Base-by-base conservation (phyloP, 2,888 invertebrate species). In the Yponomeuta sedellus region DNA sequence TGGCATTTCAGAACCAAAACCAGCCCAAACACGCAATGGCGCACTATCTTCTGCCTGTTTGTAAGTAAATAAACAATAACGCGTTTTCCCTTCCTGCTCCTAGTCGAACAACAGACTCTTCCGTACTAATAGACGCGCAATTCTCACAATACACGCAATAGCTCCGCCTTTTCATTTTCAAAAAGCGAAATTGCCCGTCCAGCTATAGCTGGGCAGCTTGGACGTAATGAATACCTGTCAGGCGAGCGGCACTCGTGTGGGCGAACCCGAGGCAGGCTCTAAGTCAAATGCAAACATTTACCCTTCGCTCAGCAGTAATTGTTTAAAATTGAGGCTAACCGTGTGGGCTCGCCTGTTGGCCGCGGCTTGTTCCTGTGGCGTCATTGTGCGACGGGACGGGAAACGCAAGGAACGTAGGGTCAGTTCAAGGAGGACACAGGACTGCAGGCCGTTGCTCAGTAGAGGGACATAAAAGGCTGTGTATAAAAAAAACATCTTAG, bases 251-350 rank as follows among this genome's bases (percentile, higher is more conserved):
- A 83, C 87, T 89, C 86, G 91, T 89, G 91, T 91, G 91, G 90
- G 87, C 90, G 88, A 81, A 82, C 79, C 83, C 73, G 73, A 64
- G 69, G 72, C 70, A 72, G 69, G 81, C 77, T 83, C 87, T 87
- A 88, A 88, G 86, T 88, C 88, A 88, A 88, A 90, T 76, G 87
- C 87, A 91, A 91, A 91, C 89, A 90, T 91, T 90, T 90, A 84
- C 90, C 88, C 85, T 86, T 85, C 87, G 86, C 85, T 86, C 87
- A 85, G 79, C 85, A 83, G 88, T 90, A 90, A 91, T 91, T 91
- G 91, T 91, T 90, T 89, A 90, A 91, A 91, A 91, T 91, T 90
- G 90, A 86, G 85, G 88, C 89, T 88, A 90, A 90, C 90, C 88
- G 90, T 90, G 90, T 90, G 90, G 90, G 85, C 83, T 80, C 69